Base-by-base conservation (phyloP, 2,888 invertebrate species). In the Heliconius ismenius region DNA sequence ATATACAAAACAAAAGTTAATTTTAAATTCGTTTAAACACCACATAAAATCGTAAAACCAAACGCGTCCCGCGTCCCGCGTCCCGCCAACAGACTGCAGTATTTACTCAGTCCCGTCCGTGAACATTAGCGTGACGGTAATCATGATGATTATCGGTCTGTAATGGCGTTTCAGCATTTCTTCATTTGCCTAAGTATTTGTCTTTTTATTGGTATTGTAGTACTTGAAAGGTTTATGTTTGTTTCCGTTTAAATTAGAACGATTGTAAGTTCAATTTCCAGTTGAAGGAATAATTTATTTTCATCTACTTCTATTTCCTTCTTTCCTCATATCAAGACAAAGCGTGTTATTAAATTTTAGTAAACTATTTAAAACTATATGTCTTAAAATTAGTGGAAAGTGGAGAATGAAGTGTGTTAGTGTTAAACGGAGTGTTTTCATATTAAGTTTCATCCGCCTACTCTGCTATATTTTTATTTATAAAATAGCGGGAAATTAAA, bases 41-140 rank as follows among this genome's bases (percentile, higher is more conserved):
- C 15, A 69, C n/a, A 54, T 32, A 69, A 54, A 54, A 69, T 13
- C n/a, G 11, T 49, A 62, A 24, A 62, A 15, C 36, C 26, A 4
- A 36, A 7, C 64, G 39, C 60, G 63, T 36, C 43, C 73, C 60
- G 39, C 60, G 63, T 36, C 43, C 73, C 60, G n/a, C 32, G 32
- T 32, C 32, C 32, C 32, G 43, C 54, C 76, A 69, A 73, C 49
- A 68, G 60, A 62, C 54, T 65, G 64, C 69, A 75, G 73, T 77
- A 63, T 78, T 78, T 78, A 75, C 58, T 63, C 63, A 75, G 58
- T 54, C 70, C 49, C 74, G 65, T 76, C 73, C 65, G 43, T 39
- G 72, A 43, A 43, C 65, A 73, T 72, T 67, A 79, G 63, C 68
- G 72, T 77, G 80, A 78, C 80, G 76, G 76, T 79, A 78, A 80